Percentiles rank a stretch among this genome's conserved stretches.
Evolutionary conservation across 2,888 invertebrate genomes (phyloP).

Genomic region (Melanostoma mellinum): DNA sequence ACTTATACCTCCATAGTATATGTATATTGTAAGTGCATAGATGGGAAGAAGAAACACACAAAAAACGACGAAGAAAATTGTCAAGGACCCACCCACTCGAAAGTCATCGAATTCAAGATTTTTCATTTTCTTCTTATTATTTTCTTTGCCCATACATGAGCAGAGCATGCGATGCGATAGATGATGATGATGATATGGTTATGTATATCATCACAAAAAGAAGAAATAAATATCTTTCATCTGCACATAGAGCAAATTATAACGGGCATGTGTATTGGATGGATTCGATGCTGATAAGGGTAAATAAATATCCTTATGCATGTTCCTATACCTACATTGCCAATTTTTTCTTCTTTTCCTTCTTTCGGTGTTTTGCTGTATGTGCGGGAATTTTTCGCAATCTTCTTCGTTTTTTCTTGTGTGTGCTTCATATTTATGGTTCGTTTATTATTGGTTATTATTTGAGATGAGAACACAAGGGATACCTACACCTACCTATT

Average conservation of each 20-base stretch:
- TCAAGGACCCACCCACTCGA: slow-evolving; percentile 71
- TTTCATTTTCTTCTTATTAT: slow-evolving; percentile 57
- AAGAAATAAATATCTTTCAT: slow-evolving; percentile 48
- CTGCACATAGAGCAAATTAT: slow-evolving; percentile 45
- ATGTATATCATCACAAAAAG: slow-evolving; percentile 40
- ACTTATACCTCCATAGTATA: neutral
- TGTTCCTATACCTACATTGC: slow-evolving; percentile 3
- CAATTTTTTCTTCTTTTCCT: slow-evolving; percentile 29
- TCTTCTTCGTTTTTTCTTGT: neutral
- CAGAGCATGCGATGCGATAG: neutral
- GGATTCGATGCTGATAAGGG: slow-evolving; percentile 68
- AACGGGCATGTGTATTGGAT: slow-evolving; percentile 59
- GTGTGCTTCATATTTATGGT: neutral
- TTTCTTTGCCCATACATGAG: slow-evolving; percentile 30
- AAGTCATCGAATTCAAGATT: slow-evolving; percentile 69
- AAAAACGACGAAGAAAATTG: slow-evolving; percentile 27
- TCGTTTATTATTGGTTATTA: slow-evolving; percentile 8
- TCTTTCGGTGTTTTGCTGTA: slow-evolving; percentile 13
- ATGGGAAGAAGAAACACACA: slow-evolving; percentile 8
- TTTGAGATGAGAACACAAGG: no score
- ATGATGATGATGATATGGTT: slow-evolving; percentile 29
- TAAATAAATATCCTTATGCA: slow-evolving; percentile 64
- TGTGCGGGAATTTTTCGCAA: slow-evolving; percentile 1
- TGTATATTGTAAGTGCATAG: slow-evolving; percentile 58
- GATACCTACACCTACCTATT: neutral